A percentile compares a stretch with the other conserved stretches of the same genome.
phyloP scores from a whole-genome alignment of 64 coral and sea anemone species.

The Montipora foliosa region DNA sequence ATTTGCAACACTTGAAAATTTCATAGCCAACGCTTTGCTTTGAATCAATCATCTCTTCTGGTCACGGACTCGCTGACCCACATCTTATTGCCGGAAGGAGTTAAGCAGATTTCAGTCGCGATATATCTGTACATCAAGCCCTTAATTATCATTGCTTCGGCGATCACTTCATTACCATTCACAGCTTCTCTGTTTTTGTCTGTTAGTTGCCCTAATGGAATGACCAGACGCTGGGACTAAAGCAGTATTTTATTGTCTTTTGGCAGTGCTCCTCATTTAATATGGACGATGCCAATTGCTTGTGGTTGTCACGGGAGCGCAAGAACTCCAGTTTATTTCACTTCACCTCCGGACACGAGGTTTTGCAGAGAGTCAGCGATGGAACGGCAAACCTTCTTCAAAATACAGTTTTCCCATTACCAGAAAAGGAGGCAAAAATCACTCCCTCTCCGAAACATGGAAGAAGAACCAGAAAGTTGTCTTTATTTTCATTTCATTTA shows the following conservation, averaged over 20 bases:
- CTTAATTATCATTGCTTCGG: not conserved
- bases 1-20: not conserved
- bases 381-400: not conserved
- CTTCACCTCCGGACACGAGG: conserved; percentile 48
- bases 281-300: conserved; percentile 22
- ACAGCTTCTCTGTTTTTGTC: not conserved
- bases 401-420: not conserved
- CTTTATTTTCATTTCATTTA: conserved; percentile 92
- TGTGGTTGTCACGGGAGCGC: conserved; percentile 9
- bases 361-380: not conserved
- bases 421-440: conserved; percentile 52
- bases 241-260: not conserved
- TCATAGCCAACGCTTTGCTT: not conserved
- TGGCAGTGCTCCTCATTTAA: not conserved
- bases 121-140: conserved; percentile 34
- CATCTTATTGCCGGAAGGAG: conserved; percentile 23
- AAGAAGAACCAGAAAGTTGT: conserved; percentile 83
- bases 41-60: not conserved
- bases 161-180: not conserved
- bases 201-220: not conserved
- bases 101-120: conserved; percentile 20
- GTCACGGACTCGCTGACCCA: conserved; percentile 1
- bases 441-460: conserved; percentile 77
- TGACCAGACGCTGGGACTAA: not conserved
- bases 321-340: conserved; percentile 21